Evolutionary conservation across 2,797 vertebrate genomes (phyloP).

Genomic region (Psittacula echo): DNA sequence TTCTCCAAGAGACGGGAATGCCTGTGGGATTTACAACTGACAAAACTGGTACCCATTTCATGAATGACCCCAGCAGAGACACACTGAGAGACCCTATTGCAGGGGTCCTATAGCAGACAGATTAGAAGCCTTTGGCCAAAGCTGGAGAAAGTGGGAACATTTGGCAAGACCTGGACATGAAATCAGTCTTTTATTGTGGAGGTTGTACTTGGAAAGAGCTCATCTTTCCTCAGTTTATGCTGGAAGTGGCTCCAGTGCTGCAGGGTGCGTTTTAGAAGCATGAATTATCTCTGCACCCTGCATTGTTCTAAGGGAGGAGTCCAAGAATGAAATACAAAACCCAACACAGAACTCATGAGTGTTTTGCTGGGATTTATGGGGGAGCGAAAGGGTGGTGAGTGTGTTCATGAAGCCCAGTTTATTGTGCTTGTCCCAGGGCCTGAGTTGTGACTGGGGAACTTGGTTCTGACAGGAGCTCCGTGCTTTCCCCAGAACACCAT

Average conservation of each 20-base stretch:
- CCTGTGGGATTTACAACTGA: neutral
- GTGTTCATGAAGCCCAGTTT: neutral
- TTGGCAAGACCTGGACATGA: neutral
- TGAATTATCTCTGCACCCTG: neutral
- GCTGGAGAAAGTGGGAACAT: neutral
- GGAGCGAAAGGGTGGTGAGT: neutral
- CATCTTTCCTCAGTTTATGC: neutral
- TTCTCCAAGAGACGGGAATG: neutral
- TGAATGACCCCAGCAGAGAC: neutral
- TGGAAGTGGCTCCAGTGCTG: neutral
- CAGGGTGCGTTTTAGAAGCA: neutral
- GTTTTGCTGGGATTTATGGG: neutral
- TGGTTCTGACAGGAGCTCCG: neutral
- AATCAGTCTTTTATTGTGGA: neutral
- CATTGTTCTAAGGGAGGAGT: neutral
- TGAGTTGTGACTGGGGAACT: neutral
- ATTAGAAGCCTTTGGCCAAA: neutral
- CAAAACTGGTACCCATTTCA: neutral
- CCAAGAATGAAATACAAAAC: neutral
- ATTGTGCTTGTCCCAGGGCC: neutral
- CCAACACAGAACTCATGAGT: neutral
- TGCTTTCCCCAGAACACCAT: neutral
- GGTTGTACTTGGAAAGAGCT: neutral
- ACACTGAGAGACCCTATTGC: neutral
- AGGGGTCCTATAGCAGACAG: neutral